phyloP scores from a whole-genome alignment of 2,797 vertebrate species.

The Tympanoctomys barrerae region DNA sequence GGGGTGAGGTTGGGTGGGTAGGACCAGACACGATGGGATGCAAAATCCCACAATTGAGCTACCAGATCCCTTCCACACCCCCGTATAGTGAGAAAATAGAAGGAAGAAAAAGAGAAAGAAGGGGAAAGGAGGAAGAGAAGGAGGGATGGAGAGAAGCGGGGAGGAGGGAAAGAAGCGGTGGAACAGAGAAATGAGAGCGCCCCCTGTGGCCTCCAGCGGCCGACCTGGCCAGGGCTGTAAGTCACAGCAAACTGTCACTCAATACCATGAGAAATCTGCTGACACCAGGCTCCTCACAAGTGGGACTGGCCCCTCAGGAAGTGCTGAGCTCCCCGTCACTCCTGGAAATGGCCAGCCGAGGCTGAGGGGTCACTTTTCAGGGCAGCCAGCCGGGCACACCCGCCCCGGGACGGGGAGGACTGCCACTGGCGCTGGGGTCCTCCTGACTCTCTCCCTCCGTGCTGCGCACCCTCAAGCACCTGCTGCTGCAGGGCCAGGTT shows the following conservation, averaged over 20 bases:
- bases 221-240: too few relatives aligned
- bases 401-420: too few relatives aligned
- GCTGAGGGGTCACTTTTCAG: not conserved
- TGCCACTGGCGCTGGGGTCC: too few relatives aligned
- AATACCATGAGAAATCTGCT: not conserved
- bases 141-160: rapidly evolving
- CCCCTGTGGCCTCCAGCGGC: not conserved
- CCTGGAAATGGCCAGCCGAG: not conserved
- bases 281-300: not conserved
- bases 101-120: not conserved
- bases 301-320: not conserved
- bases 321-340: not conserved
- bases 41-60: not conserved
- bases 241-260: not conserved
- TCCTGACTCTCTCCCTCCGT: too few relatives aligned
- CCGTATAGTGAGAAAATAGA: not conserved
- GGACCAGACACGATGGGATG: too few relatives aligned
- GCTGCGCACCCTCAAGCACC: too few relatives aligned
- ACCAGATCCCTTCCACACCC: too few relatives aligned
- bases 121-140: not conserved
- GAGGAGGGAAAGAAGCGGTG: not conserved
- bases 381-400: not conserved
- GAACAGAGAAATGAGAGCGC: not conserved
- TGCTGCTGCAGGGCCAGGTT: too few relatives aligned
- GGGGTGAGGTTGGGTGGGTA: too few relatives aligned